Evolutionary conservation across 2,888 invertebrate species (phyloP).

Genomic region (Acrocyrtus sp.): DNA sequence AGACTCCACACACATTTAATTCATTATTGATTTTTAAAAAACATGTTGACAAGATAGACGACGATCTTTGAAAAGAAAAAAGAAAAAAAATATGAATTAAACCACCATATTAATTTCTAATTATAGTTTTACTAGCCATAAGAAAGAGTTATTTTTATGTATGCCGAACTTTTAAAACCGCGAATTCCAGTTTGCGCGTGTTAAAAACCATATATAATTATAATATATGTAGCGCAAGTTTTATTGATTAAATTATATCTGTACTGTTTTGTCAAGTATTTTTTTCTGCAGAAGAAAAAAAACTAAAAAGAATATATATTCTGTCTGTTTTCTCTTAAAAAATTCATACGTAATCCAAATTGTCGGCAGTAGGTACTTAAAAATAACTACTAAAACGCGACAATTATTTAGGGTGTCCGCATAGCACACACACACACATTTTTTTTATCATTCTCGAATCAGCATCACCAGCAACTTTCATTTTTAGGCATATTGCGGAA

Average conservation of each 20-base stretch:
- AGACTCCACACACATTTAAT: conserved; percentile 24
- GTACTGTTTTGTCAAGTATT: conserved; percentile 53
- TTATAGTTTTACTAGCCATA: conserved; percentile 52
- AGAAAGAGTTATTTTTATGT: conserved; percentile 57
- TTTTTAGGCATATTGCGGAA: too few relatives aligned
- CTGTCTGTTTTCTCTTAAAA: too few relatives aligned
- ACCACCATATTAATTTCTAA: conserved; percentile 51
- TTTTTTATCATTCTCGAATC: too few relatives aligned
- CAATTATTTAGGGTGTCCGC: too few relatives aligned
- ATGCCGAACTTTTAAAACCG: conserved; percentile 52
- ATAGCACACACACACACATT: too few relatives aligned
- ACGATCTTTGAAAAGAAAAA: neutral
- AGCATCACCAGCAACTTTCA: too few relatives aligned
- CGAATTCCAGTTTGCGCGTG: conserved; percentile 53
- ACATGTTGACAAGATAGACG: conserved; percentile 4
- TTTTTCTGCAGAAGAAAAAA: too few relatives aligned
- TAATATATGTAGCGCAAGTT: conserved; percentile 43
- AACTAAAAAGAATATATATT: too few relatives aligned
- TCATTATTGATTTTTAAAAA: conserved; percentile 15
- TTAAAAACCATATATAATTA: conserved; percentile 40
- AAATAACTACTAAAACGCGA: too few relatives aligned
- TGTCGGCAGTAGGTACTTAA: too few relatives aligned
- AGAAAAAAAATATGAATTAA: conserved; percentile 32
- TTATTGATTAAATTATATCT: conserved; percentile 46
- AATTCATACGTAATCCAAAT: too few relatives aligned